A percentile compares a stretch with the other conserved stretches of the same genome.
phyloP scores from a whole-genome alignment of 2,797 vertebrate species.

The Fringilla coelebs region DNA sequence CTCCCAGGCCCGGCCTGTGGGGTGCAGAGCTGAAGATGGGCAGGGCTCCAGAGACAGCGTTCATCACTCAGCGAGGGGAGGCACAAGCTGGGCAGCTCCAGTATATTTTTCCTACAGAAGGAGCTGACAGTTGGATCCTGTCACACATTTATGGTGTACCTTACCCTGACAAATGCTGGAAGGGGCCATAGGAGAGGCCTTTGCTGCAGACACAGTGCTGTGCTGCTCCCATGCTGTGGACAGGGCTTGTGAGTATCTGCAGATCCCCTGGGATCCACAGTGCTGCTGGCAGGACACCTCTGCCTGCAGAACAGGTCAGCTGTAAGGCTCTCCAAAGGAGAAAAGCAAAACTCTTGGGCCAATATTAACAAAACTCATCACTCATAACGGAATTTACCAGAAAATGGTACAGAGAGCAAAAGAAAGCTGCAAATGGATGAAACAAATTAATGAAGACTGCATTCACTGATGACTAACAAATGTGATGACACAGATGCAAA shows the following conservation, averaged over 20 bases:
- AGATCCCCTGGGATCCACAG: not conserved
- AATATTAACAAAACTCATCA: not conserved
- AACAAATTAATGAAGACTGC: not conserved
- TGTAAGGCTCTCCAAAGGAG: not conserved
- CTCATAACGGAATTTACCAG: not conserved
- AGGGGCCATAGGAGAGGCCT: not conserved
- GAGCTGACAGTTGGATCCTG: not conserved
- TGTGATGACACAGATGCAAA: not conserved
- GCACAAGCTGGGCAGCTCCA: not conserved
- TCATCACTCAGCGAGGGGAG: not conserved
- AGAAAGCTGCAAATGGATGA: not conserved
- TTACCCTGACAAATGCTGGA: not conserved
- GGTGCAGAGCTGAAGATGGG: not conserved
- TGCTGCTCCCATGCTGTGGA: accelerated
- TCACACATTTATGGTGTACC: accelerated
- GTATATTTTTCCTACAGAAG: accelerated
- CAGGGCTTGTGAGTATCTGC: not conserved
- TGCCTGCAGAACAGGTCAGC: not conserved
- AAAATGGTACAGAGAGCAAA: not conserved
- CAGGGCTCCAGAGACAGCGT: accelerated
- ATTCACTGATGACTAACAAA: not conserved
- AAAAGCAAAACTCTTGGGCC: not conserved
- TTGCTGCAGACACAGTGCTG: not conserved
- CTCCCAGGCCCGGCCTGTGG: not conserved
- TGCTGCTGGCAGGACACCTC: not conserved